phyloP scores from a whole-genome alignment of 2,797 vertebrate species.

The Typhlichthys subterraneus region DNA sequence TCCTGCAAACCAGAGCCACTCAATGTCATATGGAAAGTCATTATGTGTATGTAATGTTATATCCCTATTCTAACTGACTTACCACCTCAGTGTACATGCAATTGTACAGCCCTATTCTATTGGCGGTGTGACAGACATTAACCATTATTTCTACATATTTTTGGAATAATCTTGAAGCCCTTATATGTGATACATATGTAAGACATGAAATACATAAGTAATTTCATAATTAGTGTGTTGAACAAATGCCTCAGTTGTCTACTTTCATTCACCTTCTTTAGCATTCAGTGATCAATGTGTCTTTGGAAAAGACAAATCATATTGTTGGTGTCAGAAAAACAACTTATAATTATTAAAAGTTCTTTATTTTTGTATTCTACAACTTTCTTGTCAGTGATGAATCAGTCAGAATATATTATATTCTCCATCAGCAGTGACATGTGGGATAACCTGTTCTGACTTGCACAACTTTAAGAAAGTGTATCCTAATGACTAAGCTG shows the following conservation, averaged over 20 bases:
- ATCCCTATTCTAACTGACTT: slow-evolving; percentile 4
- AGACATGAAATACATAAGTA: slow-evolving; percentile 2
- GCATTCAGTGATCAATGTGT: slow-evolving; percentile 47
- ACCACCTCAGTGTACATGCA: slow-evolving; percentile 10
- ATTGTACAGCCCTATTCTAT: neutral
- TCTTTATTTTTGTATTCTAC: slow-evolving; percentile 78
- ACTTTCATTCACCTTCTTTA: slow-evolving; percentile 28
- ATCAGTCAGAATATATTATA: neutral
- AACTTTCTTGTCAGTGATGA: slow-evolving; percentile 13
- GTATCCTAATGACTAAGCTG: neutral
- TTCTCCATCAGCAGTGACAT: no score
- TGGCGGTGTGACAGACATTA: neutral
- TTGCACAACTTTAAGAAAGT: neutral
- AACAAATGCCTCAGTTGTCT: slow-evolving; percentile 19
- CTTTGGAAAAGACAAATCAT: slow-evolving; percentile 51
- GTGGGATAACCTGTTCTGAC: neutral
- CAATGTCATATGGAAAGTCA: neutral
- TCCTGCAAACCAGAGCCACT: neutral
- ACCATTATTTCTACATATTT: slow-evolving; percentile 3
- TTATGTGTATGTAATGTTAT: neutral
- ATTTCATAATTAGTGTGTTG: slow-evolving; percentile 7
- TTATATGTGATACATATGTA: slow-evolving; percentile 22
- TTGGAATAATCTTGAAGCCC: slow-evolving; percentile 26
- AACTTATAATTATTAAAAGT: slow-evolving; percentile 76
- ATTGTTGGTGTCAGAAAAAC: slow-evolving; percentile 70